These are phyloP conservation scores for Cheilosia scutellata DNA, from an alignment of 2,888 invertebrate species.

Conservation along the genomic window DNA sequence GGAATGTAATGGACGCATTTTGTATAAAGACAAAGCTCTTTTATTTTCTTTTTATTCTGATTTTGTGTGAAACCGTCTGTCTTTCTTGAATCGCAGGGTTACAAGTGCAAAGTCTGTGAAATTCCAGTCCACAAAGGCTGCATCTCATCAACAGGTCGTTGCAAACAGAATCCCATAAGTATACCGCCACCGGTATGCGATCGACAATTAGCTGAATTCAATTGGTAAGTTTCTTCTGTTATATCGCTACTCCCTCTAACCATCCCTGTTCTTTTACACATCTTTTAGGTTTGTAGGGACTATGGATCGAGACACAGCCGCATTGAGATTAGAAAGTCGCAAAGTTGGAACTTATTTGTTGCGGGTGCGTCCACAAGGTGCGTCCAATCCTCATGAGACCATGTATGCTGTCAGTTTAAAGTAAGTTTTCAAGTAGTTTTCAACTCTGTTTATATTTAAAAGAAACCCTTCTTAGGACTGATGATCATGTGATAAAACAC, in stretches of 20 bases:
- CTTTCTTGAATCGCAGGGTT: slow-evolving; percentile 85
- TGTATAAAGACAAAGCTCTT: too few species aligned
- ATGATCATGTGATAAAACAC: slow-evolving; percentile 93
- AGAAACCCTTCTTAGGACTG: slow-evolving; percentile 87
- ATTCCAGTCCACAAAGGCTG: slow-evolving; percentile 95
- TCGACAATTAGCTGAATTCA: slow-evolving; percentile 85
- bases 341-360: slow-evolving; percentile 94
- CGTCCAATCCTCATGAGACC: slow-evolving; percentile 87
- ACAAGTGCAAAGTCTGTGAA: slow-evolving; percentile 92
- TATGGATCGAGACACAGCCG: slow-evolving; percentile 93
- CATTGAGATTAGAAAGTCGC: slow-evolving; percentile 89
- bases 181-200: slow-evolving; percentile 87
- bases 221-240: slow-evolving; percentile 84
- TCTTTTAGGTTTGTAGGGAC: slow-evolving; percentile 91
- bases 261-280: slow-evolving; percentile 28
- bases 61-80: not conserved
- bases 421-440: slow-evolving; percentile 85
- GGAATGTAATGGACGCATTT: too few species aligned
- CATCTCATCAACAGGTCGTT: slow-evolving; percentile 91
- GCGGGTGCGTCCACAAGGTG: slow-evolving; percentile 90
- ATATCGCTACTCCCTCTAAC: not conserved
- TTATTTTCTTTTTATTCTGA: not conserved
- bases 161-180: slow-evolving; percentile 85
- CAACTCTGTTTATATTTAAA: slow-evolving; percentile 7
- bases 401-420: slow-evolving; percentile 94